Conservation (phyloP, 2,797 vertebrate genomes). For the Gymnothorax reevesii region DNA sequence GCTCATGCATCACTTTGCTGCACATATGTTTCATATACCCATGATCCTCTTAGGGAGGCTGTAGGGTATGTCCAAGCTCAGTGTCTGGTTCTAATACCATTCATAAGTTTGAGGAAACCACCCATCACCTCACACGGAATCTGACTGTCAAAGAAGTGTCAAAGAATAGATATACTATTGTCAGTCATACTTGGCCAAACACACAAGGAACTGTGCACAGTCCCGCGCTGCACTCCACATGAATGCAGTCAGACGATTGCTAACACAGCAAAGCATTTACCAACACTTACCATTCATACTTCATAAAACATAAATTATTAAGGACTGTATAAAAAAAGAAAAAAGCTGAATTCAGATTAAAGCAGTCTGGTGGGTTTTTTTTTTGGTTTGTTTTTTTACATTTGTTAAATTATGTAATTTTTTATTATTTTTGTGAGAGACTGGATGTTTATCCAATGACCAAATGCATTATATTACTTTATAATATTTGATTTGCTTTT, state of each 20-base stretch:
- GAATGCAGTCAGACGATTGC: constrained; percentile 52
- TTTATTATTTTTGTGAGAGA: constrained; percentile 68
- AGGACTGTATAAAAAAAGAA: constrained; percentile 63
- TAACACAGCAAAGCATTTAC: constrained; percentile 58
- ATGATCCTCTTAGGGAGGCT: constrained; percentile 62
- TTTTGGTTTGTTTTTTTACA: constrained; percentile 44
- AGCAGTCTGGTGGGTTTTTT: constrained; percentile 60
- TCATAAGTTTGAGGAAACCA: constrained; percentile 50
- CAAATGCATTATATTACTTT: constrained; percentile 78
- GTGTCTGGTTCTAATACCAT: constrained; percentile 62
- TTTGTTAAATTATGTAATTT: constrained; percentile 81
- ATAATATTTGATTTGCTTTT: constrained; percentile 70
- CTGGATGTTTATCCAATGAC: constrained; percentile 83
- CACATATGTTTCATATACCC: constrained; percentile 68
- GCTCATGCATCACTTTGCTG: constrained; percentile 46
- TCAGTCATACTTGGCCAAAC: constrained; percentile 38
- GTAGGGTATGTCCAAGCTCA: constrained; percentile 46
- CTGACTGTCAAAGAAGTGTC: constrained; percentile 39
- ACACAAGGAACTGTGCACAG: constrained; percentile 28
- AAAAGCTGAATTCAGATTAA: constrained; percentile 63
- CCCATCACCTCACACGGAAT: constrained; percentile 62
- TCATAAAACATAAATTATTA: constrained; percentile 76
- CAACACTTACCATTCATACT: constrained; percentile 43
- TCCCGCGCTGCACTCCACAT: constrained; percentile 55
- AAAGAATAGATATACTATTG: constrained; percentile 55